phyloP scores from a whole-genome alignment of 2,113 vertebrate species.

The Siniperca knerii region DNA sequence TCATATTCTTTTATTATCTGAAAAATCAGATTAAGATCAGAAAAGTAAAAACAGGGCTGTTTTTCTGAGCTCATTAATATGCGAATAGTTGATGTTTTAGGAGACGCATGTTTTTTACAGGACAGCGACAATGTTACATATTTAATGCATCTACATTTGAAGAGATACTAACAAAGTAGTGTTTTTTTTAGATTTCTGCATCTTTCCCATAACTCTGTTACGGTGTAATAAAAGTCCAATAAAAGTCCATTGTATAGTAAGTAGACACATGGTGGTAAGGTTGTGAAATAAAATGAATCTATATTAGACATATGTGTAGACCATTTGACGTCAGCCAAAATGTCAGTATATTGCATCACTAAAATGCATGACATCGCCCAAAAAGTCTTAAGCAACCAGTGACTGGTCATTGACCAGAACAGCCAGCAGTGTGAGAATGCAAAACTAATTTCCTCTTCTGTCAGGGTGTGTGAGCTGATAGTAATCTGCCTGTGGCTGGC shows the following conservation, averaged over 20 bases:
- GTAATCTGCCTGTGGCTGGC: constrained; percentile 32
- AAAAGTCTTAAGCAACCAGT: not conserved
- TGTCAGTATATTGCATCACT: not conserved
- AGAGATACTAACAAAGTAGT: too few relatives aligned
- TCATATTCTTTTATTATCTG: too few relatives aligned
- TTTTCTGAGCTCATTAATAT: not conserved
- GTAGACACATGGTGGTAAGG: not conserved
- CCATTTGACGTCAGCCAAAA: not conserved
- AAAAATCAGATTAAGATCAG: too few relatives aligned
- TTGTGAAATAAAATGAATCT: constrained; percentile 4
- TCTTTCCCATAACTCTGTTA: not conserved
- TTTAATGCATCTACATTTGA: too few relatives aligned
- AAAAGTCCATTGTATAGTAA: not conserved
- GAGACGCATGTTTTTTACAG: not conserved
- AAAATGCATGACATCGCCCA: not conserved
- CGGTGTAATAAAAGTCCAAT: not conserved
- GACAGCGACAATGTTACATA: not conserved
- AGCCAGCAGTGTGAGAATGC: not conserved
- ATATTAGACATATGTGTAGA: too few relatives aligned
- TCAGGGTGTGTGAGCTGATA: constrained; percentile 57
- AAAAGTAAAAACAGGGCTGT: not conserved
- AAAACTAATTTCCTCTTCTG: constrained; percentile 56
- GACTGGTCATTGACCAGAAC: not conserved
- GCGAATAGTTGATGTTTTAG: not conserved
- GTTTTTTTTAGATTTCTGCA: not conserved